Base-by-base conservation (phyloP, 1,140 invertebrate species). In the Orius insidiosus region DNA sequence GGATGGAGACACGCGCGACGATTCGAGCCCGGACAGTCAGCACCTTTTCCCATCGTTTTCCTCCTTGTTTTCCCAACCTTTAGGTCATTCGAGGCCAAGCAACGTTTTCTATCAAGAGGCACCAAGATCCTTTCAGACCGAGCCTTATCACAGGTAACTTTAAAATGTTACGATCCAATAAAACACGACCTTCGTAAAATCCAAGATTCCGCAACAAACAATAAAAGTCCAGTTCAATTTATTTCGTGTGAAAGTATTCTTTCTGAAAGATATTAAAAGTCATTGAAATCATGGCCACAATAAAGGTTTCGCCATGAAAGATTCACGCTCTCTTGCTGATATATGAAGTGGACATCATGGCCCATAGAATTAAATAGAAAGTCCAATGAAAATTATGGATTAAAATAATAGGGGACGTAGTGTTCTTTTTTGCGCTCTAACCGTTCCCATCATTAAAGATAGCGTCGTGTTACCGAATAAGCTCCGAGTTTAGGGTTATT, bases 1-100 rank as follows among this genome's bases (percentile, higher is more conserved):
- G 24, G 47, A 50, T 3, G 50, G 47, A 40, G 50, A 44, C 37
- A 47, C 38, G 5, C 33, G 24, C 1, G 53, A 51, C 15, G 55
- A 55, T 37, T 24, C 46, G 7, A 18, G 32, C 1, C 18, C 48
- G 0, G 59, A 57, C 5, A 37, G 60, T 56, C 47, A 68, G 58
- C 46, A 66, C 34, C 67, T 69, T 51, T 68, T 69, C 54, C 68
- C 67, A 0, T 65, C 67, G 0, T 70, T 70, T 31, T 62, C 67
- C 0, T 64, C 68, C 10, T 47, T 69, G 0, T 68, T 66, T 46
- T 31, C 16, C 10, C 30, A 39, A 14, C 40, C 47, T 56, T 43
- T 48, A 19, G 50, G 45, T 1, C 49, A 53, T 32, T 52, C 52
- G n/a, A 35, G 54, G 6, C 50, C 54, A 19, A 24, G 45, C 5